Evolutionary conservation across 2,113 vertebrate genomes (phyloP).

Genomic region (Myrmecobius fasciatus): DNA sequence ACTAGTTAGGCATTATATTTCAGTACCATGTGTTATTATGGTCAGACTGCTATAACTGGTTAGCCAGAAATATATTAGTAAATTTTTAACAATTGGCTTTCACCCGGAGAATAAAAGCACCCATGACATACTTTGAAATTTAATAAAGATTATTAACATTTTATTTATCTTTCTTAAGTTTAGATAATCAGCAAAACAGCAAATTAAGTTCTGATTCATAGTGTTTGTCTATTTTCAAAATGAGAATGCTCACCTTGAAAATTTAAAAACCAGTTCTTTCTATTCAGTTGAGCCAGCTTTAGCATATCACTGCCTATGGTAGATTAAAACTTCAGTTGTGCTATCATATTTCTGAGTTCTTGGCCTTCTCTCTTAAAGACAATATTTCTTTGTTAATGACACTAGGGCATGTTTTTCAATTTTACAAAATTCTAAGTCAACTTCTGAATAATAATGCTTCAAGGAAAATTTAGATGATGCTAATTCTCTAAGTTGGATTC

Average conservation of each 20-base stretch:
- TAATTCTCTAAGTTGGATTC: conserved; percentile 24
- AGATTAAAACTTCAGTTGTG: not conserved
- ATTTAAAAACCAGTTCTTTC: not conserved
- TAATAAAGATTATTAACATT: not conserved
- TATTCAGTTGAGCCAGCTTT: not conserved
- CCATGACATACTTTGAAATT: not conserved
- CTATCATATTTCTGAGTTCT: not conserved
- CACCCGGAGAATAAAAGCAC: not conserved
- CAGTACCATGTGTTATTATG: not conserved
- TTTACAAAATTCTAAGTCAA: conserved; percentile 11
- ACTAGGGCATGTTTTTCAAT: conserved; percentile 30
- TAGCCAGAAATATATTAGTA: not conserved
- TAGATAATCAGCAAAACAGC: not conserved
- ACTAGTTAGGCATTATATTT: not conserved
- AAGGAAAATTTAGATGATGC: conserved; percentile 22
- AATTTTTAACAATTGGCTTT: not conserved
- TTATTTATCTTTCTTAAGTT: not conserved
- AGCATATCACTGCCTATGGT: not conserved
- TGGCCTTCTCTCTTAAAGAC: conserved; percentile 28
- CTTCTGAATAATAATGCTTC: conserved; percentile 22
- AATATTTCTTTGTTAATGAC: conserved; percentile 11
- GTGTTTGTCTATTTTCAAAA: not conserved
- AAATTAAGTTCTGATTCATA: not conserved
- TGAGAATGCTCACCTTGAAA: not conserved
- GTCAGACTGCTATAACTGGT: not conserved